A percentile compares a stretch with the other conserved stretches of the same genome.
Evolutionary conservation across 2,797 vertebrate species (phyloP).

Genomic region (Dallia pectoralis): DNA sequence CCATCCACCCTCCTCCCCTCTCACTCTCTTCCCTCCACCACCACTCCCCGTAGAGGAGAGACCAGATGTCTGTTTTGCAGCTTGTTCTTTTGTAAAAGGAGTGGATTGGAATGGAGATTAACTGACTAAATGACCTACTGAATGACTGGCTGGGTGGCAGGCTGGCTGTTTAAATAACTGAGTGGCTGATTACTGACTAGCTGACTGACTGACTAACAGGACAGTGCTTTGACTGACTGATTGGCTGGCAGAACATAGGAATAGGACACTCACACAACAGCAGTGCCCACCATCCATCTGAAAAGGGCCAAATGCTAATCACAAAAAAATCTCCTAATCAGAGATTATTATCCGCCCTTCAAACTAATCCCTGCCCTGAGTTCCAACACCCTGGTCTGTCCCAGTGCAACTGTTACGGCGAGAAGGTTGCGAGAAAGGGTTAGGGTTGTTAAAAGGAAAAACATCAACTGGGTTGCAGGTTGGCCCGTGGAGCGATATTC

Average conservation of each 20-base stretch:
- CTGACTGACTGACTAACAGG: too few species aligned
- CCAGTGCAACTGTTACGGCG: not conserved
- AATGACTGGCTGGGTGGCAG: too few species aligned
- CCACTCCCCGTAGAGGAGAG: conserved; percentile 13
- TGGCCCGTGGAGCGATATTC: not conserved
- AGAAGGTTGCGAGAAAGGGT: too few species aligned
- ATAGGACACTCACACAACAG: not conserved
- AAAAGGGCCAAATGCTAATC: conserved; percentile 29
- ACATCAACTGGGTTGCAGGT: too few species aligned
- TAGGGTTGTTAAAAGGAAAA: too few species aligned
- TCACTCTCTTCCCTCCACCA: not conserved
- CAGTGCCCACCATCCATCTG: not conserved
- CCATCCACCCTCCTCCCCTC: not conserved
- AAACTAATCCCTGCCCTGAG: conserved; percentile 14
- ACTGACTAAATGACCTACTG: too few species aligned
- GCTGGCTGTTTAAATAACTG: too few species aligned
- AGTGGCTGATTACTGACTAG: not conserved
- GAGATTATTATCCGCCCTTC: conserved; percentile 22
- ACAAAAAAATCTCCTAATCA: conserved; percentile 25
- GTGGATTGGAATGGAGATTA: too few species aligned
- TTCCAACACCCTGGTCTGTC: not conserved
- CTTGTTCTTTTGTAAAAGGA: conserved; percentile 13
- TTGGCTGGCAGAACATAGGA: too few species aligned
- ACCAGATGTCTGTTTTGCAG: conserved; percentile 51
- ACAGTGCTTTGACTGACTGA: too few species aligned